Conservation (phyloP, 2,113 vertebrate genomes). For the Osmerus mordax region DNA sequence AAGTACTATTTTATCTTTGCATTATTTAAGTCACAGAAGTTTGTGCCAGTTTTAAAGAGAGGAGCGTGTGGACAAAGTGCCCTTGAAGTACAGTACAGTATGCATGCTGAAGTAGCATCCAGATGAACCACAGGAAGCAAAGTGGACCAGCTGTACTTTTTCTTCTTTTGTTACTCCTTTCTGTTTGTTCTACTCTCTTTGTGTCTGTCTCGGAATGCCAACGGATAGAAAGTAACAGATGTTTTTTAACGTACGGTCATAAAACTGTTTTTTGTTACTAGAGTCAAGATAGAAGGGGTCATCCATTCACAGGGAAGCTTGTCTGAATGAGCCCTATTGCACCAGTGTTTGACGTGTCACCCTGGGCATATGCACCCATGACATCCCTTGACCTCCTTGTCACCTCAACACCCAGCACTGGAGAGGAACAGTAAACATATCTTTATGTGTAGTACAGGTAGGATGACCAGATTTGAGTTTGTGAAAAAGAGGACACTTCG, state of each 20-base stretch:
- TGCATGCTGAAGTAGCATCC: no score
- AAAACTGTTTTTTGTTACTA: constrained; percentile 35
- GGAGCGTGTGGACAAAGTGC: neutral
- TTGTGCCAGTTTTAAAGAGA: neutral
- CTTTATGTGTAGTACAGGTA: no score
- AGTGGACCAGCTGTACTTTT: neutral
- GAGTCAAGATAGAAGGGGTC: constrained; percentile 38
- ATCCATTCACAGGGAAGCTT: neutral
- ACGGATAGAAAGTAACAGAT: constrained; percentile 38
- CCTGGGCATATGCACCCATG: neutral
- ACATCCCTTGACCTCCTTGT: no score
- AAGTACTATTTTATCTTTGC: no score
- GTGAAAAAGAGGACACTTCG: no score
- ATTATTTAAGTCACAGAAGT: no score
- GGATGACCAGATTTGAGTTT: no score
- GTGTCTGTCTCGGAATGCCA: constrained; percentile 44
- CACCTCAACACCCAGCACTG: no score
- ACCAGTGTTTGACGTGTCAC: constrained; percentile 35
- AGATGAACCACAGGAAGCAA: no score
- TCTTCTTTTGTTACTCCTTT: constrained; percentile 1
- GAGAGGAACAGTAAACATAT: no score
- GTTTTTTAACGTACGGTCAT: constrained; percentile 39
- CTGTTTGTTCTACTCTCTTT: neutral
- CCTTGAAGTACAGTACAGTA: neutral
- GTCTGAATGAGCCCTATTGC: constrained; percentile 25